phyloP scores from a whole-genome alignment of 2,113 vertebrate species.

The Kobus ellipsiprymnus region DNA sequence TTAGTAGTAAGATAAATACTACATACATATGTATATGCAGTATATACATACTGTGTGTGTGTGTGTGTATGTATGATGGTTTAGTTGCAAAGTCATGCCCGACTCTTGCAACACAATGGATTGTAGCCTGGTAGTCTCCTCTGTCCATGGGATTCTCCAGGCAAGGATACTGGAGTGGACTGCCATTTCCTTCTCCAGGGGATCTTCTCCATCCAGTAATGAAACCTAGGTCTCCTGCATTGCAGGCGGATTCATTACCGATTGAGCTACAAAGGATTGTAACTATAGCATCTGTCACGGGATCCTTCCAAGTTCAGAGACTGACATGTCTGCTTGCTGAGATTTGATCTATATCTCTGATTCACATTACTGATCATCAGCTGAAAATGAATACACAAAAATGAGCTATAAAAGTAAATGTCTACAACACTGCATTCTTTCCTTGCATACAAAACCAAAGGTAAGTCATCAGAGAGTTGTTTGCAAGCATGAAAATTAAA shows the following conservation, averaged over 20 bases:
- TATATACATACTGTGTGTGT: background rate
- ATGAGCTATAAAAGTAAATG: background rate
- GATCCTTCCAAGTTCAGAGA: background rate
- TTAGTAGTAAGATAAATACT: background rate
- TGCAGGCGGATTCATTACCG: background rate
- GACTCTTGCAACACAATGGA: background rate
- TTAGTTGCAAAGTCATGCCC: background rate
- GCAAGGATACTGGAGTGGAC: background rate
- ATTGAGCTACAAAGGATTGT: background rate
- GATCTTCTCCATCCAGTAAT: background rate
- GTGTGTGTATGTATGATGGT: background rate
- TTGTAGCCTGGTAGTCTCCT: background rate
- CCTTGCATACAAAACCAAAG: background rate
- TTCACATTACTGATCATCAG: background rate
- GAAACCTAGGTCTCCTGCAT: background rate
- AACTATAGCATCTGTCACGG: background rate
- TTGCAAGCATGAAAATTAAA: background rate
- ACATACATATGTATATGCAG: background rate
- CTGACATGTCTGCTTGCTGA: background rate
- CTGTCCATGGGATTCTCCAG: background rate
- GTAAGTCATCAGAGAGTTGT: background rate
- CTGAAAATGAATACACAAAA: background rate
- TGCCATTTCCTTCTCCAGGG: background rate
- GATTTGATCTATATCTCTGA: background rate
- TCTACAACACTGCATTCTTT: background rate